Base-by-base conservation (phyloP, 2,797 vertebrate species). In the Avahi laniger region DNA sequence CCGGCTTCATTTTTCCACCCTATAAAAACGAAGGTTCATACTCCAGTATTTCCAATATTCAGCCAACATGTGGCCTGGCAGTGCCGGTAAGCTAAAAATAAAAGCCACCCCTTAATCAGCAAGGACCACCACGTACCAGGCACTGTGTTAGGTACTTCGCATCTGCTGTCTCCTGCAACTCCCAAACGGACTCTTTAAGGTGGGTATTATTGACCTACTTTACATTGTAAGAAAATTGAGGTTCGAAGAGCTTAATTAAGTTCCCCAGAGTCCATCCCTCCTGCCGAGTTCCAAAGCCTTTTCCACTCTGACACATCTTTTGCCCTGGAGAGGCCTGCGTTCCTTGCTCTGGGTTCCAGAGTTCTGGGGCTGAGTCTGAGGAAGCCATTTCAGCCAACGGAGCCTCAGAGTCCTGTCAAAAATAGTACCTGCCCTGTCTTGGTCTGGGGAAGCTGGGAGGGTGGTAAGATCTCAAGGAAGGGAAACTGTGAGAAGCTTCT, bases 241-340 rank as follows among this genome's bases (percentile, higher is more conserved):
- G 93, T 78, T 96, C 17, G 6, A 87, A 84, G 72, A 92, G 85
- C 92, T 96, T 94, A 85, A 96, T 84, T 96, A 95, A 95, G 95
- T 81, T 82, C 85, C 73, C 94, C n/a, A 2, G 79, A 78, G 96
- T 73, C 79, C 81, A 65, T 59, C 70, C 57, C 93, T 41, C 89
- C 33, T 26, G 85, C 72, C 69, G 79, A 85, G 72, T 86, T 86
- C 95, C 85, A 75, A 95, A 88, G 83, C 48, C 81, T 91, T 82
- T 95, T 78, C 84, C 38, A 78, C 69, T 75, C 69, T 41, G 79
- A 91, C 75, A 78, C 61, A 24, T 0, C 24, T 30, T 78, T 48
- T 82, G 89, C 91, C 41, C 43, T 41, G 48, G 61, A 52, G 80
- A 88, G 54, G 82, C 46, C 84, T 0, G 0, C 38, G 69, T 72